Evolutionary conservation across 2,113 vertebrate genomes (phyloP).

Genomic region (Leptobrachium leishanense): DNA sequence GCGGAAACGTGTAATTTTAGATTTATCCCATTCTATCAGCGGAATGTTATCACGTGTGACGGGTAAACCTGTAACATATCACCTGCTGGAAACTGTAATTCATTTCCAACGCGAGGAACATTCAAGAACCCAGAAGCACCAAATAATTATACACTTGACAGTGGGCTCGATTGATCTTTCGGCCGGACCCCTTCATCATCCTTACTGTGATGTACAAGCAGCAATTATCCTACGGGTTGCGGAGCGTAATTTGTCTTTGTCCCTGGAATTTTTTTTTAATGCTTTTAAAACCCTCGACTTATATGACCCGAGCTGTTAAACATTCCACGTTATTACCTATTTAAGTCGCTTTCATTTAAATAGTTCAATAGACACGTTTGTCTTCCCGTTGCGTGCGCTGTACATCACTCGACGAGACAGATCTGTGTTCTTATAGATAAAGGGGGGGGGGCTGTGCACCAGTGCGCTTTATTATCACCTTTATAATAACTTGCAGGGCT

Average conservation of each 20-base stretch:
- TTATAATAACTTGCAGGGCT: too few species aligned
- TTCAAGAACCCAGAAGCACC: not conserved
- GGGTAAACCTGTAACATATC: too few species aligned
- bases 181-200: not conserved
- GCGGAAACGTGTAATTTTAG: too few species aligned
- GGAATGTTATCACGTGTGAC: too few species aligned
- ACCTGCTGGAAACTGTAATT: too few species aligned
- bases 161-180: not conserved
- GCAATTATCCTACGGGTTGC: not conserved
- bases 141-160: not conserved
- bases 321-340: not conserved
- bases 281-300: not conserved
- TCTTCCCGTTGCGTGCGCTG: not conserved
- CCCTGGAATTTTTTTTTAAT: slow-evolving; percentile 4
- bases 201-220: not conserved
- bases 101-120: too few species aligned
- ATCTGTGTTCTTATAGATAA: too few species aligned
- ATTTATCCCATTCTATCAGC: too few species aligned
- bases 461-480: too few species aligned
- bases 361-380: not conserved
- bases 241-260: slow-evolving; percentile 7
- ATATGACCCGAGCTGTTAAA: not conserved
- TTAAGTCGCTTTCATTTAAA: not conserved
- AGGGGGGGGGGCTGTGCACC: too few species aligned
- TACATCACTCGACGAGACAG: too few species aligned